Base-by-base conservation (phyloP, 2,888 invertebrate genomes). In the Agapetus fuscipes region DNA sequence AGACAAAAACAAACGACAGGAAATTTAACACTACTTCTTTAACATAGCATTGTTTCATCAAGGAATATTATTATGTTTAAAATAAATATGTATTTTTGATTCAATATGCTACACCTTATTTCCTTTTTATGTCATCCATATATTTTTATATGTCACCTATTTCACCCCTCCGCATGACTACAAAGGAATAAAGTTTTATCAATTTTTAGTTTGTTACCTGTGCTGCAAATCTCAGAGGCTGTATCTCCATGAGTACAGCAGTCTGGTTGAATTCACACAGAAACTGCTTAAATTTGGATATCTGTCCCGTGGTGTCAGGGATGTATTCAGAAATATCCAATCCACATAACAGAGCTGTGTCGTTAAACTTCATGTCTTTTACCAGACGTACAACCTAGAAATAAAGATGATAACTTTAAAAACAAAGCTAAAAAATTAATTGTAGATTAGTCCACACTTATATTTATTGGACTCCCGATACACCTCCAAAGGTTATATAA, bases 301-400 rank as follows among this genome's bases (percentile, higher is more conserved):
- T 49, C 3, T 54, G 37, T 0, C 58, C 60, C 0, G 59, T 59
- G 0, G 46, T 34, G 48, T 68, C 68, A 0, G 69, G 69, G 0
- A 68, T 7, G 49, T 67, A 69, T 41, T 68, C 70, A 0, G 62
- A 54, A 7, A 62, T 45, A 49, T 60, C 59, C 1, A 56, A 49
- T 5, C 46, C 52, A 36, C 68, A 68, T 46, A 67, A 57, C 1
- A 56, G 49, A 1, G 56, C 56, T 0, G 63, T 58, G 16, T 57
- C 53, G 49, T 66, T 67, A 12, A 58, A 10, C 32, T 64, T 59
- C 10, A 63, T 52, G 35, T 69, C 70, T 3, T 60, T 61, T 0
- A 67, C 51, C 0, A 69, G 56, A 1, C 64, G 62, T n/a, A 67
- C 59, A 44, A 69, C 37, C 69, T 68, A 52, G 17, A 46, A 45